Percentiles rank a stretch among this genome's conserved stretches.
Conservation (phyloP, 2,113 vertebrate species). For the Malurus alboscapulatus region DNA sequence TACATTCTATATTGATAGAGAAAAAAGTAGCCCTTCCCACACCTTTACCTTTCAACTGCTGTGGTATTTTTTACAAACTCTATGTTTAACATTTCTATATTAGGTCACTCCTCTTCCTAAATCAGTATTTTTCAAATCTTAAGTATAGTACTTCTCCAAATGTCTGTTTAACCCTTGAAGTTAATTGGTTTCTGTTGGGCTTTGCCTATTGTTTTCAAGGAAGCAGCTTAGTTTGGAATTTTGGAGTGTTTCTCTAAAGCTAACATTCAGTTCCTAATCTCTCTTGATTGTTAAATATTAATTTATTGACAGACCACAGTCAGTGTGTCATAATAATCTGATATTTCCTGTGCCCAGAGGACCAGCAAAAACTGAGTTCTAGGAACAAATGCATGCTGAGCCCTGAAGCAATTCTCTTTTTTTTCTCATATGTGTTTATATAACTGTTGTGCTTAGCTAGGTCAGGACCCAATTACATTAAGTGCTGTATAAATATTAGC, state of each 20-base stretch:
- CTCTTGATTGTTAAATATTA: conserved; percentile 57
- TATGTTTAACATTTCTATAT: conserved; percentile 37
- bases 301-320: conserved; percentile 51
- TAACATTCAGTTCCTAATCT: conserved; percentile 47
- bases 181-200: conserved; percentile 55
- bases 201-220: conserved; percentile 14
- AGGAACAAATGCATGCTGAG: not conserved
- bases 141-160: conserved; percentile 40
- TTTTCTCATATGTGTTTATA: conserved; percentile 1
- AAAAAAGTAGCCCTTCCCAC: not conserved
- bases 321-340: not conserved
- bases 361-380: not conserved
- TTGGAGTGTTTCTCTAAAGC: conserved; percentile 42
- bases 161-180: conserved; percentile 32
- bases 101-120: conserved; percentile 25
- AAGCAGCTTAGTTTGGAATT: conserved; percentile 27
- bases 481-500: conserved; percentile 54
- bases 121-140: conserved; percentile 26
- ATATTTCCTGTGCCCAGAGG: conserved; percentile 42
- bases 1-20: not conserved
- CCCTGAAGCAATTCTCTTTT: not conserved
- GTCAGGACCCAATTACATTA: conserved; percentile 37
- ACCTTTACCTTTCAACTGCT: not conserved
- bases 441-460: conserved; percentile 21
- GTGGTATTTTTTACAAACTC: not conserved